These are phyloP conservation scores for Oxyruncus cristatus DNA, from an alignment of 2,113 vertebrate genomes.

Conservation along the genomic window DNA sequence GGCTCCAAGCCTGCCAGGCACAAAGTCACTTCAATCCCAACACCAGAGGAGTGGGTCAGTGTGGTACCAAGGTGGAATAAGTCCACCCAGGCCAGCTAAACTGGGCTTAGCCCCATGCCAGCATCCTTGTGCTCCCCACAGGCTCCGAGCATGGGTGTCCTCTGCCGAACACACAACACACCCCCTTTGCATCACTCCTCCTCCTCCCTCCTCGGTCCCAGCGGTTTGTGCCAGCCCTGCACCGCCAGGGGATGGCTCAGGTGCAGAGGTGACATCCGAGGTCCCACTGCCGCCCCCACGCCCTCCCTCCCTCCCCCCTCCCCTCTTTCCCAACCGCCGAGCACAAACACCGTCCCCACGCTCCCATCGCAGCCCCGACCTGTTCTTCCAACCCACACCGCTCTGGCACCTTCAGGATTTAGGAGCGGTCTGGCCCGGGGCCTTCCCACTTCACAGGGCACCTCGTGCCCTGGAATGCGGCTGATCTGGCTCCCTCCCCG, in stretches of 20 bases:
- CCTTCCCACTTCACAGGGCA: constrained; percentile 54
- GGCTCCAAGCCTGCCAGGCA: background rate
- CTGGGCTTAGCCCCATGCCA: background rate
- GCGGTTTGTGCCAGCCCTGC: background rate
- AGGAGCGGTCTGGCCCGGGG: constrained; percentile 48
- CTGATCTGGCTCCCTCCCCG: constrained; percentile 29
- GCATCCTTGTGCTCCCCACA: background rate
- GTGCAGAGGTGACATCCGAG: background rate
- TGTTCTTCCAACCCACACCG: constrained; percentile 44
- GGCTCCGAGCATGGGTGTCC: background rate
- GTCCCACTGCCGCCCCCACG: background rate
- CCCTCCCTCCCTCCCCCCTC: background rate
- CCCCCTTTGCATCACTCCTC: background rate
- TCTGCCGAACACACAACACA: background rate
- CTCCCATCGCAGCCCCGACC: constrained; percentile 37
- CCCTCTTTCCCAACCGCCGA: background rate
- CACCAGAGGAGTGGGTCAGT: background rate
- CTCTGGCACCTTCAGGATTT: constrained; percentile 24
- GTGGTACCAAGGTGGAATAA: background rate
- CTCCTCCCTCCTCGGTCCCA: background rate
- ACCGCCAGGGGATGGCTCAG: fast-evolving
- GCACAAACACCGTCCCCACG: background rate
- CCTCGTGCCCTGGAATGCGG: constrained; percentile 51
- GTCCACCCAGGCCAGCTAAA: background rate
- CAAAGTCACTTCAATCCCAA: background rate